Evolutionary conservation across 1,140 invertebrate genomes (phyloP).

Genomic region (Drosophila sucinea): DNA sequence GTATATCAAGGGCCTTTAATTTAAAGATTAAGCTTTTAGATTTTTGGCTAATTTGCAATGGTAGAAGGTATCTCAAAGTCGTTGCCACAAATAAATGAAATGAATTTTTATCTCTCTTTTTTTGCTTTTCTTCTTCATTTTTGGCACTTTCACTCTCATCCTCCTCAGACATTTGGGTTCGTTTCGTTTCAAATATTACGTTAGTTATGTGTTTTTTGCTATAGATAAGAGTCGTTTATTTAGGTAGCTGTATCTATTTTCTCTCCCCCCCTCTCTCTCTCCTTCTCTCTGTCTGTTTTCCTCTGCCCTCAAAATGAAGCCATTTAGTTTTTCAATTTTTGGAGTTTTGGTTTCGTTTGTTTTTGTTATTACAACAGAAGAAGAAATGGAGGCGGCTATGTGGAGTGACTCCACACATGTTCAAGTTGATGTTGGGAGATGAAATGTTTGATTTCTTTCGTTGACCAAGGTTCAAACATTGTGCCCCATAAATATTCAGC

Average conservation of each 20-base stretch:
- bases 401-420: constrained; percentile 27
- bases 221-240: constrained; percentile 60
- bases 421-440: constrained; percentile 40
- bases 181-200: constrained; percentile 70
- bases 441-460: constrained; percentile 12
- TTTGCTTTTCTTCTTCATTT: constrained; percentile 37
- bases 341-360: constrained; percentile 26
- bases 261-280: too few species aligned
- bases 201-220: constrained; percentile 35
- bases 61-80: background rate
- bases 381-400: constrained; percentile 33
- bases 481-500: background rate
- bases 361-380: constrained; percentile 60
- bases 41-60: too few species aligned
- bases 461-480: constrained; percentile 24
- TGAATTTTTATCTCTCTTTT: constrained; percentile 11
- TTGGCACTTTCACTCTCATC: constrained; percentile 76
- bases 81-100: background rate
- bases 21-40: too few species aligned
- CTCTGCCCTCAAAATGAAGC: constrained; percentile 1
- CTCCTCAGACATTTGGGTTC: constrained; percentile 45
- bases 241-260: constrained; percentile 21
- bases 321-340: constrained; percentile 25
- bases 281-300: background rate
- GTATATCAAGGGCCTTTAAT: too few species aligned